Evolutionary conservation across 2,113 vertebrate genomes (phyloP), one percentile per base, ranked within the genome.

Genomic region (Tympanuchus pallidicinctus): DNA sequence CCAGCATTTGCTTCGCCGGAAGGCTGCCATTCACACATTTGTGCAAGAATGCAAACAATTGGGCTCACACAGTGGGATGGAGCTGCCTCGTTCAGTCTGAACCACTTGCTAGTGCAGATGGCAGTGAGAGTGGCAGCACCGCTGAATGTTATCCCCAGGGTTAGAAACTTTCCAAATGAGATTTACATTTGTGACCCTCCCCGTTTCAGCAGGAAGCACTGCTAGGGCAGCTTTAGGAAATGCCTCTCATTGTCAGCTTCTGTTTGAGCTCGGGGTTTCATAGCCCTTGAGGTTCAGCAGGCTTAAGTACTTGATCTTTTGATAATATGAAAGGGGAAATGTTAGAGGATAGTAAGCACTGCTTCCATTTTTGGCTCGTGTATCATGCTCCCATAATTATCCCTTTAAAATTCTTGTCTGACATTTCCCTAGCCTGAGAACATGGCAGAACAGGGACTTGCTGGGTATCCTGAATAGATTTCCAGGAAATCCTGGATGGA

Each of bases 91-190:
- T 95, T 96, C 95, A 96, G 93, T 11, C 45, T 67, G 93, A 94
- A 81, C 89, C 16, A 60, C 90, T 94, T 93, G 90, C 89, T 90
- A 82, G 95, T 95, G 86, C 98, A 98, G 97, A 98, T 97, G 97
- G 97, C 94, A 88, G 83, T 3, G 70, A 94, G 92, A 93, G 92
- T 96, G 96, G 93, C 89, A 89, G 95, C 61, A 15, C 86, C 78
- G 60, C 92, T 90, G 95, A 96, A 94, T 94, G 96, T 95, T 96
- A 89, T 96, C 97, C 96, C 92, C 56, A 34, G 96, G 95, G 97
- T 97, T 95, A 59, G 52, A 90, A 94, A 96, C 92, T 95, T 98
- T 95, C 96, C 95, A 97, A 97, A 97, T 92, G 95, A 97, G 97
- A 95, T 96, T 97, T 95, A 81, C 90, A 81, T 96, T 93, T 4